These are phyloP conservation scores for Hydrolagus affinis DNA, from an alignment of 2,113 vertebrate species.

Conservation along the genomic window DNA sequence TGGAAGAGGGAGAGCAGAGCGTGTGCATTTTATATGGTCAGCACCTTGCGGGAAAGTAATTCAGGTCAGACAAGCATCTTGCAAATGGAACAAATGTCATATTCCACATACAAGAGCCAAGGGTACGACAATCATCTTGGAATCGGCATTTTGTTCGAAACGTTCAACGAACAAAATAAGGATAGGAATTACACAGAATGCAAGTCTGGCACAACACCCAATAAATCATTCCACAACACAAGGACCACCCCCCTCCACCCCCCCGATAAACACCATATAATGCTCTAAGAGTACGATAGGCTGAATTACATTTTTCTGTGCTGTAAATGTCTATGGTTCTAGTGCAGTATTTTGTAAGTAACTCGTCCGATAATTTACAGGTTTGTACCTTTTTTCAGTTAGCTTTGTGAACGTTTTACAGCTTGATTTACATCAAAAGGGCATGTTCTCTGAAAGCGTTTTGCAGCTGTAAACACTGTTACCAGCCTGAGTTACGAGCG, in stretches of 20 bases:
- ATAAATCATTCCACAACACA: too few species aligned
- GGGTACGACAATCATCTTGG: neutral
- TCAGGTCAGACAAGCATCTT: neutral
- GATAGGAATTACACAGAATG: too few species aligned
- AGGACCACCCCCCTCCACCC: neutral
- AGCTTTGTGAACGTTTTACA: neutral
- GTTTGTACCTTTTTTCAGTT: neutral
- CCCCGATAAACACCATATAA: neutral
- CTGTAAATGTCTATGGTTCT: neutral
- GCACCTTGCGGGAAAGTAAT: too few species aligned
- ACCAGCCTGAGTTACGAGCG: neutral
- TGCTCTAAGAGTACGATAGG: too few species aligned
- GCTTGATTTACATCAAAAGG: slow-evolving; percentile 17
- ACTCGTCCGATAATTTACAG: neutral
- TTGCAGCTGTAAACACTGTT: neutral
- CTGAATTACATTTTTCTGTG: too few species aligned
- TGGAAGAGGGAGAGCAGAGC: too few species aligned
- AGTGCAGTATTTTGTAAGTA: slow-evolving; percentile 13
- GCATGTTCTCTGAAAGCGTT: neutral
- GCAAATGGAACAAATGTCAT: neutral
- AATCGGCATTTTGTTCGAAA: neutral
- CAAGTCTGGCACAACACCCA: too few species aligned
- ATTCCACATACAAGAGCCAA: neutral
- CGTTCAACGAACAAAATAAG: too few species aligned
- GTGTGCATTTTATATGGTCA: too few species aligned